phyloP scores from a whole-genome alignment of 1,140 invertebrate genomes.

The Papilio machaon region DNA sequence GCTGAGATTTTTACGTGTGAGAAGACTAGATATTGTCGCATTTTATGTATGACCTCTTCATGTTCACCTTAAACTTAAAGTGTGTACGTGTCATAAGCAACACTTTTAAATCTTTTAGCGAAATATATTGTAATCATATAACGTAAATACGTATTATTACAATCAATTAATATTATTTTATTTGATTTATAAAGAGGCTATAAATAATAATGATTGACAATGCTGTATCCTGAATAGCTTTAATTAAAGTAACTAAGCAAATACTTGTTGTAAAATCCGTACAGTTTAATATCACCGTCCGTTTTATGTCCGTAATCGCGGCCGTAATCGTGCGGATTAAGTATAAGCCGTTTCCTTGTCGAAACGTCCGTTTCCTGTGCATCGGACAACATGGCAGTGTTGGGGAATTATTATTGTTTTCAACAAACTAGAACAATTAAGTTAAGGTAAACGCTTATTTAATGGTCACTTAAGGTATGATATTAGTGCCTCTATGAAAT shows the following conservation, averaged over 20 bases:
- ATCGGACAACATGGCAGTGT: background rate
- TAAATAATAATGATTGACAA: conserved; percentile 19
- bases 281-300: conserved; percentile 7
- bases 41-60: too few relatives aligned
- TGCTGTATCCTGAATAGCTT: conserved; percentile 1
- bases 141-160: background rate
- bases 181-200: background rate
- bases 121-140: background rate
- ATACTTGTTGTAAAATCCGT: conserved; percentile 1
- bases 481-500: background rate
- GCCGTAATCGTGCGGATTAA: conserved; percentile 2
- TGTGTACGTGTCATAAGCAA: too few relatives aligned
- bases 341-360: conserved; percentile 28
- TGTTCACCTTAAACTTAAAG: too few relatives aligned
- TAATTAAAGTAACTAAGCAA: conserved; percentile 20
- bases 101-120: too few relatives aligned
- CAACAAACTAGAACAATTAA: conserved; percentile 22
- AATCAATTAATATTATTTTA: background rate
- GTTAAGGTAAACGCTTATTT: too few relatives aligned
- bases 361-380: conserved; percentile 9
- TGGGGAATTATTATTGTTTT: background rate
- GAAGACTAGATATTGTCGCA: too few relatives aligned
- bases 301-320: conserved; percentile 21
- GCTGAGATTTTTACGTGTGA: too few relatives aligned
- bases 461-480: background rate